These are phyloP conservation scores for Cantharis flavilabris DNA, from an alignment of 2,888 invertebrate genomes.

Conservation along the genomic window DNA sequence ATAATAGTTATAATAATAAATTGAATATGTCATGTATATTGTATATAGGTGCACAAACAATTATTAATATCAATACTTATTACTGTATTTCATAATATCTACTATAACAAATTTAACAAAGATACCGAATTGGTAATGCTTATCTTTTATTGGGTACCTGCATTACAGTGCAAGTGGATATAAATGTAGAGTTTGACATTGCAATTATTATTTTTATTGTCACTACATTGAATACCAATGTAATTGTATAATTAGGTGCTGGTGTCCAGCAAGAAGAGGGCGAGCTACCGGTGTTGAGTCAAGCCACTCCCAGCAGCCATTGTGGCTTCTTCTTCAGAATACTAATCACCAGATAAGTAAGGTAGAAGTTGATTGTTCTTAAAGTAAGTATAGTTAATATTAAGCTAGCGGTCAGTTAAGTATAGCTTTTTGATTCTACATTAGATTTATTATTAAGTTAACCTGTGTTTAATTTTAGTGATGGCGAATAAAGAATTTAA, in stretches of 20 bases:
- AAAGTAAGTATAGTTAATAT: constrained; percentile 11
- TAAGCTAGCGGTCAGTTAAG: constrained; percentile 3
- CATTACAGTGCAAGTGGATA: background rate
- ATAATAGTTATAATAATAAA: background rate
- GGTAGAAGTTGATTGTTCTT: constrained; percentile 19
- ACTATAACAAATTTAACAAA: background rate
- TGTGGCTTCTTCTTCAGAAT: constrained; percentile 28
- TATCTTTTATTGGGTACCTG: background rate
- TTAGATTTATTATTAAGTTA: constrained; percentile 1
- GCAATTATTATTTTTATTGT: constrained; percentile 10
- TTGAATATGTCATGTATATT: background rate
- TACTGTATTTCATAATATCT: background rate
- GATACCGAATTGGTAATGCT: background rate
- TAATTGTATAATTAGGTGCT: constrained; percentile 33
- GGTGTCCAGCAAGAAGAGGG: constrained; percentile 26
- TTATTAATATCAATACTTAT: background rate
- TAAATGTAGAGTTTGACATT: background rate
- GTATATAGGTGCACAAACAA: background rate
- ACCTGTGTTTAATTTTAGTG: constrained; percentile 2
- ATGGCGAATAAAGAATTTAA: background rate
- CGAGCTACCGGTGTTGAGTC: constrained; percentile 29
- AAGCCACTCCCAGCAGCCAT: constrained; percentile 34
- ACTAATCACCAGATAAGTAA: constrained; percentile 28
- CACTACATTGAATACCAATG: constrained; percentile 30
- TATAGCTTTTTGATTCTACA: constrained; percentile 2